These are phyloP conservation scores for Pollenia amentaria DNA, from an alignment of 2,888 invertebrate species.

Conservation along the genomic window DNA sequence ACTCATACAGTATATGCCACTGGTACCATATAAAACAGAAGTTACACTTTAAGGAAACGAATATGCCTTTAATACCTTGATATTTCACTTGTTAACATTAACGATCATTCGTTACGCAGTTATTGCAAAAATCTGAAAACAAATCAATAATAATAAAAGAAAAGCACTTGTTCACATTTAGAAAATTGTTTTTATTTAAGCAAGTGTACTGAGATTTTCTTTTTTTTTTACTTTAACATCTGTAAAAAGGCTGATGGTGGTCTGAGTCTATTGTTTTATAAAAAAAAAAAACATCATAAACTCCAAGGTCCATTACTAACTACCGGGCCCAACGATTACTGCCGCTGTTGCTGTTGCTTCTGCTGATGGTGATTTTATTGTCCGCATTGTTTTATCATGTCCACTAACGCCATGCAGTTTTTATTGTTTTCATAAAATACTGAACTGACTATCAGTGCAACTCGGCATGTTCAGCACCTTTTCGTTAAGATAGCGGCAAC, in stretches of 20 bases:
- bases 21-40: not conserved
- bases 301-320: conserved; percentile 59
- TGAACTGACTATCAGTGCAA: conserved; percentile 68
- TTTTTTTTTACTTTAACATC: not conserved
- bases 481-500: conserved; percentile 78
- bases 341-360: conserved; percentile 32
- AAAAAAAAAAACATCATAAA: conserved; percentile 1
- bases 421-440: conserved; percentile 55
- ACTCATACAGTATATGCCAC: not conserved
- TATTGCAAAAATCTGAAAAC: conserved; percentile 18
- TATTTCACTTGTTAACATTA: conserved; percentile 56
- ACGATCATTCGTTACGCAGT: conserved; percentile 44
- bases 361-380: conserved; percentile 34
- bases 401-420: conserved; percentile 57
- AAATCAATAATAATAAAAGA: not conserved
- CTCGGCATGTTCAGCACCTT: conserved; percentile 81
- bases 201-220: conserved; percentile 14
- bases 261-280: conserved; percentile 38
- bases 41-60: not conserved
- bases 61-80: not conserved
- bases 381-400: conserved; percentile 17
- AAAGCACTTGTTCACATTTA: conserved; percentile 36
- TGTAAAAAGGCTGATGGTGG: conserved; percentile 38
- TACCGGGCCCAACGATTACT: conserved; percentile 47
- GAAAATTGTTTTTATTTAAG: not conserved